Evolutionary conservation across 2,888 invertebrate genomes (phyloP), one percentile per base, ranked within the genome.

Genomic region (Plusia festucae): DNA sequence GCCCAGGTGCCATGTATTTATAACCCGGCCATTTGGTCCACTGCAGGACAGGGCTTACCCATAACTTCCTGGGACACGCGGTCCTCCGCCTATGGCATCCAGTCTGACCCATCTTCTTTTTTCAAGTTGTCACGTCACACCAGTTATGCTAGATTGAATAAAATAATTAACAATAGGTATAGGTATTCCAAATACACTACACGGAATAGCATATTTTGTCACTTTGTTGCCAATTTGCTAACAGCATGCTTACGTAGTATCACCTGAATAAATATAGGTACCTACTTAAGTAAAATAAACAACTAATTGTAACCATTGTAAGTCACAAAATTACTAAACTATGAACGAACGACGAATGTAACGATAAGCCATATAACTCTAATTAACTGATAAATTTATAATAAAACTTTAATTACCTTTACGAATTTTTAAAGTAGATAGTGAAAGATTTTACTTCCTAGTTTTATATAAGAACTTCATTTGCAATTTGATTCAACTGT

Each of bases 211-310:
- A 9, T 49, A 9, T 18, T 27, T 18, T 49, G 9, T 18, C 46
- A 18, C 20, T 18, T n/a, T 20, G 18, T 18, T 18, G 46, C 46
- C 18, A 49, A 49, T 49, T 49, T 49, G 46, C 8, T 20, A 49
- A 49, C 46, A 49, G 46, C 46, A 0, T 49, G 46, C 20, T 49
- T 49, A 49, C 46, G 46, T 49, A 49, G 46, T 49, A 49, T 20
- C 46, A 75, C 61, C 59, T 75, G 73, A 52, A 60, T 65, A 75
- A 65, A 73, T 75, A 69, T 44, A 46, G n/a, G n/a, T 24, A 24
- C n/a, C n/a, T n/a, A n/a, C n/a, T n/a, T 24, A 24, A 15, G 8
- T 20, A 44, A 27, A 27, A 49, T 46, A 52, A 60, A 63, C 53
- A 63, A 72, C 18, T 30, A 53, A 60, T 65, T 53, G 27, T 64